Evolutionary conservation across 2,113 vertebrate genomes (phyloP).

Genomic region (Archilochus colubris): DNA sequence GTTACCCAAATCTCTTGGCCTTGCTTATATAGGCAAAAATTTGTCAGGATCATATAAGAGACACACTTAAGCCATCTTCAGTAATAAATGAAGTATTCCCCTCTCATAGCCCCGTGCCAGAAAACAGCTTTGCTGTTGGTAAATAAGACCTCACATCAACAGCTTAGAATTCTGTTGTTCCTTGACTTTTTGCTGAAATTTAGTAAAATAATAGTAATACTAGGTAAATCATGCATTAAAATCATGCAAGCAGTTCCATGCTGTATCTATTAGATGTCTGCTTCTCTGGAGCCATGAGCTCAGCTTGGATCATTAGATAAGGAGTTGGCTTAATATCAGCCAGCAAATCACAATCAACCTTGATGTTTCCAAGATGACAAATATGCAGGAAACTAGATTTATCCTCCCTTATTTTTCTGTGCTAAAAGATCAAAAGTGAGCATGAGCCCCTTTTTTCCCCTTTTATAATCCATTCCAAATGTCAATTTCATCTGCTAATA

Average conservation of each 20-base stretch:
- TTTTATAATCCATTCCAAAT: constrained; percentile 32
- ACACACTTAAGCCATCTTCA: too few species aligned
- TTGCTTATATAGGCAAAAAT: not conserved
- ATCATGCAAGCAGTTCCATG: not conserved
- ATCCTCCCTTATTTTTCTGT: not conserved
- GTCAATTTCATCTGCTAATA: constrained; percentile 20
- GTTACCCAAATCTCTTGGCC: not conserved
- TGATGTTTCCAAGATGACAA: not conserved
- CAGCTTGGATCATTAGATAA: constrained; percentile 1
- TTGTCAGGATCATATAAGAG: not conserved
- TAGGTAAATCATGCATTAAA: not conserved
- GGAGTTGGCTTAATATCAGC: not conserved
- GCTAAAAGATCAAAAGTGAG: constrained; percentile 2
- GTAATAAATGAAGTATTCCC: not conserved
- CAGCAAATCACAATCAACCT: constrained; percentile 31
- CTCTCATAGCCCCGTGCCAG: not conserved
- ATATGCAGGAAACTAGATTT: not conserved
- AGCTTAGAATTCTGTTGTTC: not conserved
- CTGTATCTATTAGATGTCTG: not conserved
- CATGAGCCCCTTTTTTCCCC: not conserved
- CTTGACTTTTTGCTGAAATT: not conserved
- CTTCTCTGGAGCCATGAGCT: not conserved
- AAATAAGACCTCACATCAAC: not conserved
- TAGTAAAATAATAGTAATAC: not conserved
- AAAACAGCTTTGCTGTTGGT: not conserved